phyloP scores from a whole-genome alignment of 2,888 invertebrate species.

The Osedax fenrisi region DNA sequence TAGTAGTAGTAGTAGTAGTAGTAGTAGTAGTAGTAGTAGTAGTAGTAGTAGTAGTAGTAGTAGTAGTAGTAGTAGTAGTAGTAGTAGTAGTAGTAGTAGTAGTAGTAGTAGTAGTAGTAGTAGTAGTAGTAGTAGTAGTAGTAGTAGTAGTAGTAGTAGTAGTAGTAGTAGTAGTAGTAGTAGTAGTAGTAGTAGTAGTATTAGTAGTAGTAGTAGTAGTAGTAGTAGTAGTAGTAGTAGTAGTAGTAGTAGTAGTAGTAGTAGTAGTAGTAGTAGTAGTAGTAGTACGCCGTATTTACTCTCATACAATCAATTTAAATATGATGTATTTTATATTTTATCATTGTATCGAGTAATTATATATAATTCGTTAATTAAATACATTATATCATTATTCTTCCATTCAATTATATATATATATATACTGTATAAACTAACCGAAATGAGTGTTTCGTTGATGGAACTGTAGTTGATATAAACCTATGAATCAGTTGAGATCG shows the following conservation, averaged over 20 bases:
- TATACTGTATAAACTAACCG: too few species aligned
- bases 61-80: constrained; percentile 17
- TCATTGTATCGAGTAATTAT: too few species aligned
- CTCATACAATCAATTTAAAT: too few species aligned
- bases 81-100: constrained; percentile 18
- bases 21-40: constrained; percentile 12
- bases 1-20: constrained; percentile 18
- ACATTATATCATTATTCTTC: too few species aligned
- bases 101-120: constrained; percentile 11
- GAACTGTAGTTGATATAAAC: too few species aligned
- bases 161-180: constrained; percentile 14
- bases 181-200: constrained; percentile 15
- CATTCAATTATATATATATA: too few species aligned
- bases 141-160: constrained; percentile 11
- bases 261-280: constrained; percentile 13
- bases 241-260: constrained; percentile 18
- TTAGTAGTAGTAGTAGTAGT: constrained; percentile 17
- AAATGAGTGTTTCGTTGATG: too few species aligned
- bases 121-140: constrained; percentile 14
- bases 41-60: constrained; percentile 19
- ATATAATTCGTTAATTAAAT: too few species aligned
- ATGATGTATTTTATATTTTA: too few species aligned
- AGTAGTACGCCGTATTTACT: constrained; percentile 9
- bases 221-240: constrained; percentile 18
- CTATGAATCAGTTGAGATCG: too few species aligned